Percentiles rank a stretch among this genome's conserved stretches.
Conservation (phyloP, 2,888 invertebrate species). For the Dendrolimus houi region DNA sequence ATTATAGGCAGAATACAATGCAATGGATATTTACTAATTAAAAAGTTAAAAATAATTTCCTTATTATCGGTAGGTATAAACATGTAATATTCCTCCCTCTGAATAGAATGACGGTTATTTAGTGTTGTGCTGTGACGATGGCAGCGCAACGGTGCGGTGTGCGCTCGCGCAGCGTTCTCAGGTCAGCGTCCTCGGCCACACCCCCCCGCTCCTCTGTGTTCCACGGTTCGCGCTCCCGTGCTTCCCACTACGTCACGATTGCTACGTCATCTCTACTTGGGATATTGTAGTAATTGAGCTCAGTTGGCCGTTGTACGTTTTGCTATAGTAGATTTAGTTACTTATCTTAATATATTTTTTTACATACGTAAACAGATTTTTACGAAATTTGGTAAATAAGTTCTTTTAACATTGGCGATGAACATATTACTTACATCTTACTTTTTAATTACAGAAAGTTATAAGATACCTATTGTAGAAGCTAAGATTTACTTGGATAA, state of each 20-base stretch:
- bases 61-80: too few species aligned
- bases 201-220: constrained; percentile 13
- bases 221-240: constrained; percentile 10
- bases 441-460: background rate
- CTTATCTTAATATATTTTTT: too few species aligned
- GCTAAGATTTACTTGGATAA: too few species aligned
- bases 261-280: constrained; percentile 36
- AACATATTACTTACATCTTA: background rate
- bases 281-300: too few species aligned
- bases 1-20: too few species aligned
- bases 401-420: background rate
- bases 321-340: too few species aligned
- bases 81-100: background rate
- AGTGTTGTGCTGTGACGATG: background rate
- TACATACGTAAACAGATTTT: too few species aligned
- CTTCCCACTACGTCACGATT: constrained; percentile 43
- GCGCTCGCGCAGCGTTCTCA: constrained; percentile 23
- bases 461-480: too few species aligned
- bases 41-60: too few species aligned
- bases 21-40: too few species aligned
- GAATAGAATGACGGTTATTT: constrained; percentile 9
- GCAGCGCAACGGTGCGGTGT: constrained; percentile 16
- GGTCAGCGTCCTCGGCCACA: constrained; percentile 47
- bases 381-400: too few species aligned
- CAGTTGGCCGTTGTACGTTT: too few species aligned